Conservation (phyloP, 2,113 vertebrate genomes). For the Thunnus maccoyii region DNA sequence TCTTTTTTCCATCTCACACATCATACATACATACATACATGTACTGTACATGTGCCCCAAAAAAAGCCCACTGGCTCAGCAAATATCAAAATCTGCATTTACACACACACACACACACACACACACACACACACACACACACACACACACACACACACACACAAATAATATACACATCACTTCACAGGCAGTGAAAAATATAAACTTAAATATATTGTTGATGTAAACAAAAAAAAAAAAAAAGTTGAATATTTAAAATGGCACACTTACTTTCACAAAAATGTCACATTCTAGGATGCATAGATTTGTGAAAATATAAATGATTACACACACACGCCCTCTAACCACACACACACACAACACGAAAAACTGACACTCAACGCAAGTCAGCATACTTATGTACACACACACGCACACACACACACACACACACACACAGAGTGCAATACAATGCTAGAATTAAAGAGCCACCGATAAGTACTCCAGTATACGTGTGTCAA, state of each 20-base stretch:
- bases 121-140: no score
- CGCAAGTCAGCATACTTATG: slow-evolving; percentile 20
- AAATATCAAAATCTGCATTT: slow-evolving; percentile 68
- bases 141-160: slow-evolving; percentile 1
- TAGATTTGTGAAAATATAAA: slow-evolving; percentile 67
- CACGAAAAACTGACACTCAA: slow-evolving; percentile 29
- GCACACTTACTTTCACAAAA: slow-evolving; percentile 57
- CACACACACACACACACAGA: slow-evolving; percentile 30
- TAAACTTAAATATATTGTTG: slow-evolving; percentile 58
- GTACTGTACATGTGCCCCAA: slow-evolving; percentile 51
- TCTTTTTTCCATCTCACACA: slow-evolving; percentile 25
- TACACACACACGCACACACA: slow-evolving; percentile 23
- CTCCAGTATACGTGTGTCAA: slow-evolving; percentile 35
- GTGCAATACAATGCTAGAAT: slow-evolving; percentile 75
- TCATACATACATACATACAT: slow-evolving; percentile 34
- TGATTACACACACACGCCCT: slow-evolving; percentile 7
- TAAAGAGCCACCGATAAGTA: slow-evolving; percentile 65
- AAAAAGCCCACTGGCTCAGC: slow-evolving; percentile 47
- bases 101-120: not conserved
- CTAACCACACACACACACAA: slow-evolving; percentile 1
- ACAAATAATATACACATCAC: slow-evolving; percentile 59
- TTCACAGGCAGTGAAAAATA: slow-evolving; percentile 47
- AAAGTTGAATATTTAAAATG: slow-evolving; percentile 65
- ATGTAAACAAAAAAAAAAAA: slow-evolving; percentile 51
- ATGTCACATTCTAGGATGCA: slow-evolving; percentile 71